Conservation (phyloP, 1,140 invertebrate genomes). For the Hormaphis cornu region DNA sequence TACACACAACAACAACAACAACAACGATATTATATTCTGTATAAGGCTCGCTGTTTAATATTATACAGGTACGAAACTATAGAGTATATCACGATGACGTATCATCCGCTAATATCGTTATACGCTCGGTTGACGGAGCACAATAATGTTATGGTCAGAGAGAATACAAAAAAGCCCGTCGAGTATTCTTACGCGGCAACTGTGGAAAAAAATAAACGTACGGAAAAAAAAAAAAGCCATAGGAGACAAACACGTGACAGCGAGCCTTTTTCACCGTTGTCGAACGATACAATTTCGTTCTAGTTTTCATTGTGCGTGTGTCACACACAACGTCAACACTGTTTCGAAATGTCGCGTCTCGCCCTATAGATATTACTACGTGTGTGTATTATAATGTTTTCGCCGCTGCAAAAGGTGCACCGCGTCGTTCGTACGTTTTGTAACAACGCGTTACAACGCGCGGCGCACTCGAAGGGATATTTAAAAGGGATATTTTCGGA, state of each 20-base stretch:
- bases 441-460: too few species aligned
- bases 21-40: too few species aligned
- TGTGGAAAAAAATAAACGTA: not conserved
- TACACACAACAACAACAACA: too few species aligned
- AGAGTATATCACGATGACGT: too few species aligned
- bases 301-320: constrained; percentile 1
- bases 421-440: too few species aligned
- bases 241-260: constrained; percentile 23
- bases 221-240: not conserved
- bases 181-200: not conserved
- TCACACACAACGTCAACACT: constrained; percentile 7
- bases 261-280: constrained; percentile 5
- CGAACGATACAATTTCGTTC: constrained; percentile 28
- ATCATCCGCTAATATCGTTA: too few species aligned
- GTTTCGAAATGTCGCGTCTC: constrained; percentile 8
- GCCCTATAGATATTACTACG: not conserved
- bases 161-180: constrained; percentile 3
- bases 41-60: too few species aligned
- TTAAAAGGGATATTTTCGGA: not conserved
- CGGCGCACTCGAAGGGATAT: too few species aligned
- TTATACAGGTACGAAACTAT: too few species aligned
- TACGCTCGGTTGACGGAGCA: too few species aligned
- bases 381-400: not conserved
- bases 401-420: too few species aligned
- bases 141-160: too few species aligned